These are phyloP conservation scores for Neomorphus geoffroyi DNA, from an alignment of 2,797 vertebrate genomes.

Conservation along the genomic window DNA sequence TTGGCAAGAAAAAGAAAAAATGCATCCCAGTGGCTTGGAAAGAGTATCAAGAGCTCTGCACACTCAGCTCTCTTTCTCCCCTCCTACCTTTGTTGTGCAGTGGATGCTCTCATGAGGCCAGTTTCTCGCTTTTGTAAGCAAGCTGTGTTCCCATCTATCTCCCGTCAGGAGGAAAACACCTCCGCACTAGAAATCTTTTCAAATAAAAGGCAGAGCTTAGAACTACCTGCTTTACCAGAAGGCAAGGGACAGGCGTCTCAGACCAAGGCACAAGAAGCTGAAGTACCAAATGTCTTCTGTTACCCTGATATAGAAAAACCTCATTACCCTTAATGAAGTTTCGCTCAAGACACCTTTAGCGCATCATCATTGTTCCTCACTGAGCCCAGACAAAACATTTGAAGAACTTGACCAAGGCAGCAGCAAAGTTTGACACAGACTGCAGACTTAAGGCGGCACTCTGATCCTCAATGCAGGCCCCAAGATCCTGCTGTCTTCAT, in stretches of 20 bases:
- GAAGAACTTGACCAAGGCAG: neutral
- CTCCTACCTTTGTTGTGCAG: neutral
- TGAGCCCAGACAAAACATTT: neutral
- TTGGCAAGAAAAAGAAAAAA: conserved; percentile 14
- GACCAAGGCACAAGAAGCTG: neutral
- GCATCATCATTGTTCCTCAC: neutral
- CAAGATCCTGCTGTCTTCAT: rapidly evolving
- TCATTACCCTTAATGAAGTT: neutral
- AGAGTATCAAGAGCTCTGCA: neutral
- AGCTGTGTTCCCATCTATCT: neutral
- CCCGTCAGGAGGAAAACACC: neutral
- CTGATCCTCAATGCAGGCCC: neutral
- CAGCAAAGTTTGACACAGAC: neutral
- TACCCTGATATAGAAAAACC: neutral
- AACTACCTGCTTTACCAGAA: neutral
- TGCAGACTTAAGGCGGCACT: neutral
- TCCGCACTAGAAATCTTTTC: neutral
- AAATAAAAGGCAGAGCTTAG: neutral
- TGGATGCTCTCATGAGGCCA: neutral
- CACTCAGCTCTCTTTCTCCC: neutral
- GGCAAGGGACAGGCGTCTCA: neutral
- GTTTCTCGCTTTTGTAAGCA: neutral
- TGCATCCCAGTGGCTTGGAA: neutral
- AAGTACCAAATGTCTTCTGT: neutral
- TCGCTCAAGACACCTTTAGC: neutral